Base-by-base conservation (phyloP, 1,140 invertebrate species). In the Halyomorpha halys region DNA sequence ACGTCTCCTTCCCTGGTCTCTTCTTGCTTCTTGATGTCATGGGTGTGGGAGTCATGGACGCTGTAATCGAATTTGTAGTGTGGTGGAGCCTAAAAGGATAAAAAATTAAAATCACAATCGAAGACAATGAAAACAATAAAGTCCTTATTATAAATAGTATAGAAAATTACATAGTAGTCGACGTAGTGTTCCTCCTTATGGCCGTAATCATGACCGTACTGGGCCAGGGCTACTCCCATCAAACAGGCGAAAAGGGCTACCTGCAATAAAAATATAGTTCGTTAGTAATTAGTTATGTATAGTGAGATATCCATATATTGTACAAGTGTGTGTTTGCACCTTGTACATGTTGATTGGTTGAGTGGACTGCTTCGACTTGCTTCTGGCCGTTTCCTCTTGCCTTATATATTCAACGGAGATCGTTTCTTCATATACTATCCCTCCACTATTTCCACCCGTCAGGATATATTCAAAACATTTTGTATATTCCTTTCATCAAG, bases 51-150 rank as follows among this genome's bases (percentile, higher is more conserved):
- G 64, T 81, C 79, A 65, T 77, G 74, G 2, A 81, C 79, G n/a
- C 74, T 76, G 70, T 82, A 81, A 62, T 78, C 77, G 70, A 75
- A 81, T 47, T 74, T 72, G 69, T 82, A 81, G 13, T 75, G 73
- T 21, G 74, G 71, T 47, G 71, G 68, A 16, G 65, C 72, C 66
- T 67, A 64, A 19, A 59, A 59, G 2, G 8, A 30, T 30, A 30
- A 3, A 30, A 30, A 8, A 4, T 30, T 4, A 30, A 45, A 62
- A 25, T 39, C 16, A 3, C 15, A 30, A 8, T 27, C 27, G 11
- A 59, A 11, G 14, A 13, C 8, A 9, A 9, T 5, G 13, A 23
- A 56, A 9, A 3, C 4, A 21, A 19, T 47, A 2, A 3, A 18
- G 4, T 56, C 16, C 15, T 44, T 14, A 15, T 8, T 18, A 3